Percentiles rank a stretch among this genome's conserved stretches.
Evolutionary conservation across 2,797 vertebrate genomes (phyloP).

Genomic region (Mus minutoides): DNA sequence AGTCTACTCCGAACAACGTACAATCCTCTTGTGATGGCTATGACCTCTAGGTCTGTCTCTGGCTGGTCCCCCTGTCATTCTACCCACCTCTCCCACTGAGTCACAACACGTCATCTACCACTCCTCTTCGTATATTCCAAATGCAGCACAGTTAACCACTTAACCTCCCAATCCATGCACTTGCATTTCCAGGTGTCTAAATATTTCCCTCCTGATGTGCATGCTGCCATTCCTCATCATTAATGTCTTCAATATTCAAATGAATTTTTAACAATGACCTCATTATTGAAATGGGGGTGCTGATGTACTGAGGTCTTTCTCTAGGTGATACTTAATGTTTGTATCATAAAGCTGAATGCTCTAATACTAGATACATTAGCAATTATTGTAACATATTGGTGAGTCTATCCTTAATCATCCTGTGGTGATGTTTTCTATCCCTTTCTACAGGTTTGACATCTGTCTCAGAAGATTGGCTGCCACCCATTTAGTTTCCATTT

Average conservation of each 20-base stretch:
- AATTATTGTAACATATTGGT: not conserved
- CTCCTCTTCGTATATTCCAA: not conserved
- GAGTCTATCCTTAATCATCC: not conserved
- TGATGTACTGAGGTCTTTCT: not conserved
- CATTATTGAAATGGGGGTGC: not conserved
- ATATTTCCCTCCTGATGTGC: not conserved
- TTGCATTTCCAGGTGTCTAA: not conserved
- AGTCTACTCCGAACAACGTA: not conserved
- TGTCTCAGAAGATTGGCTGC: not conserved
- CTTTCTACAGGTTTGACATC: not conserved
- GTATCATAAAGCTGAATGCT: not conserved
- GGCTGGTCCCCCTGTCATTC: not conserved
- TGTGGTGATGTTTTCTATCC: not conserved
- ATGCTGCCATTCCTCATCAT: not conserved
- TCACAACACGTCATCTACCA: not conserved
- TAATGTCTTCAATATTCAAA: not conserved
- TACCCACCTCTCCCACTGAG: too few relatives aligned
- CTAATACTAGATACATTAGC: not conserved
- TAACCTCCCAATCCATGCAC: not conserved
- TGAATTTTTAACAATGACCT: not conserved
- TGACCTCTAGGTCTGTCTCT: not conserved
- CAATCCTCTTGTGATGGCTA: not conserved
- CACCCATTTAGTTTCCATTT: not conserved
- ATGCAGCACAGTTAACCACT: not conserved
- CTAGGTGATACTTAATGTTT: not conserved